Base-by-base conservation (phyloP, 2,888 invertebrate species). In the Trichopoda pennipes region DNA sequence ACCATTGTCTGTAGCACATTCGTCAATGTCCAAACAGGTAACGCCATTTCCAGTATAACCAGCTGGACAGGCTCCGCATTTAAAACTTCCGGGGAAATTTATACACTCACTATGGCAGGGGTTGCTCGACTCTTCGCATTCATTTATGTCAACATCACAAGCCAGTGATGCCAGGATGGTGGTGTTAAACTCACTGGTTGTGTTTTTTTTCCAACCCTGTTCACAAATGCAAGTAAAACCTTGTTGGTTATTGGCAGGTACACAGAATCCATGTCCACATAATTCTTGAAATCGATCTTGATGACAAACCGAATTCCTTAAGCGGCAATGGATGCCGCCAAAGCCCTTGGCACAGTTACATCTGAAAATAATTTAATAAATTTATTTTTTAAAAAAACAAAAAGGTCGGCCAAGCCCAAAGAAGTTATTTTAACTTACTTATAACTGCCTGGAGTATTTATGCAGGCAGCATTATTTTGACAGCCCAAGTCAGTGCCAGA, bases 1-100 rank as follows among this genome's bases (percentile, higher is more conserved):
- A 0, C 98, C 98, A 87, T 97, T 96, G 85, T 95, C 94, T 3
- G 91, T 90, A 21, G 92, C 90, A 89, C 99, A 99, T 92, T 99
- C 99, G 88, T 99, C 94, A 47, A 98, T 93, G 89, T 99, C 99
- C 1, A 92, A 91, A 87, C 99, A 99, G 47, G 93, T 93, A 87
- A 94, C 94, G 1, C 98, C 98, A 91, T 97, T 96, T 23, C 98
- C 98, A 80, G 94, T 94, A 87, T 95, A 98, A 12, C 98, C 97
- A 85, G 91, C 86, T 0, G 99, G 99, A 91, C 99, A 99, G 23
- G 93, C 92, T 2, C 95, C 97, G 89, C 99, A 99, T 82, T 92
- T 92, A 90, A 97, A 99, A 7, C 95, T 94, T 1, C 99, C 99
- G 0, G 96, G 98, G 0, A 95, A 92, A 90, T 99, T 99, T 79